Base-by-base conservation (phyloP, 2,113 vertebrate species). In the Engystomops pustulosus region DNA sequence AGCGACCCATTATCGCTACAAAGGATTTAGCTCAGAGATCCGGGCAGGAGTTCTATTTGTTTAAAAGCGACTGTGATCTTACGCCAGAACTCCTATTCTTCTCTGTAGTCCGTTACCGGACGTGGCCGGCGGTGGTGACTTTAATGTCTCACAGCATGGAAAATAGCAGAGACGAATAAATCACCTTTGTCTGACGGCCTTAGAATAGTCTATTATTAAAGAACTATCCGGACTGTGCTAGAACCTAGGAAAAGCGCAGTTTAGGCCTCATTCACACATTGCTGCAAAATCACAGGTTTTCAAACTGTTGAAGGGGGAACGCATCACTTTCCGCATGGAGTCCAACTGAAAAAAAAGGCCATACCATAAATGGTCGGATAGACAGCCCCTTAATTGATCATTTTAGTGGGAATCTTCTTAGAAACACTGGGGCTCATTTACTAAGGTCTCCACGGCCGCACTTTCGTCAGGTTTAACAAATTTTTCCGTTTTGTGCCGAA, bases 101-200 rank as follows among this genome's bases (percentile, higher is more conserved):
- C 36, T 68, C 78, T 67, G 36, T 15, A 34, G 23, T 49, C 60
- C 34, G 36, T 77, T 18, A 77, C 49, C 74, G 49, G 69, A 76
- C 49, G 49, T 6, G 6, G 47, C 27, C 30, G 20, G 49, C 23
- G 23, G 49, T 58, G 55, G 1, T 8, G 18, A n/a, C 74, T 77
- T 77, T 77, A 36, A 77, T 77, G 49, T 77, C 32, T 77, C 74
- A 77, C 74, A 77, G 74, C 49, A 58, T 53, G 74, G 74, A 77
- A 55, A 55, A 58, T 23, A n/a, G 30, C 30, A 25, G 2, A 23
- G 74, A 14, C 30, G 69, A 47, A 72, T 72, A 72, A 72, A 72
- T 27, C 69, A 27, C 41, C 69, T 72, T 41, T 45, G 69, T 44
- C 38, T 44, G 11, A 44, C 6, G n/a, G 6, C 47, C 27, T 72